Evolutionary conservation across 1,140 invertebrate genomes (phyloP), one percentile per base, ranked within the genome.

Genomic region (Caenorhabditis inopinata): DNA sequence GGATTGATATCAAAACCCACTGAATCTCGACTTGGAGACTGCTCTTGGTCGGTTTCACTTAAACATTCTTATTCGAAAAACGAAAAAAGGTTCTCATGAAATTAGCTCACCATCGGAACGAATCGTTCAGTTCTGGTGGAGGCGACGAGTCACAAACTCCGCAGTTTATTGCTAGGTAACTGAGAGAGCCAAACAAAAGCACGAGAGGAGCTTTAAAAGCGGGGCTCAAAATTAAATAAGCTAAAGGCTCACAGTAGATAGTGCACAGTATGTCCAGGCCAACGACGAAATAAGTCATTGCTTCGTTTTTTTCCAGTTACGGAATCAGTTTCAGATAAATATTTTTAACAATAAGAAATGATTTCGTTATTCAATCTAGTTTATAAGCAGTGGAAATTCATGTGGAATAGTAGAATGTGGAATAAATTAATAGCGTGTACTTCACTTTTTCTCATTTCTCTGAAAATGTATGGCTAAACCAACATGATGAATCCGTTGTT

Each of bases 1-100:
- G 58, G 58, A 68, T 68, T 68, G 7, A 68, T 68, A 68, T 68
- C 58, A 21, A 68, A 68, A 21, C 58, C 58, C 27, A 38, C n/a
- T 7, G 58, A 68, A 21, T 68, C 58, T 21, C 38, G 38, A 42
- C 32, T 38, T 7, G 32, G 58, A 18, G 58, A 68, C 2, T 68
- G 29, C 2, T 7, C 58, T 38, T 68, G 25, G 12, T 38, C 14
- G 7, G 27, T 3, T 21, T 38, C 32, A 42, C 32, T 38, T 68
- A 51, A 51, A 23, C 48, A 6, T 51, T 51, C 35, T n/a, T 58
- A 27, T 32, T n/a, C n/a, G n/a, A n/a, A n/a, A n/a, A n/a, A 7
- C 38, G 38, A 42, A 42, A 42, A 42, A 42, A 42, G 5, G 38
- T 14, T 42, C 38, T 14, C 38, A 32, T 32, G 18, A 32, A 16